phyloP scores from a whole-genome alignment of 2,113 vertebrate species.

The Alaudala cheleensis region DNA sequence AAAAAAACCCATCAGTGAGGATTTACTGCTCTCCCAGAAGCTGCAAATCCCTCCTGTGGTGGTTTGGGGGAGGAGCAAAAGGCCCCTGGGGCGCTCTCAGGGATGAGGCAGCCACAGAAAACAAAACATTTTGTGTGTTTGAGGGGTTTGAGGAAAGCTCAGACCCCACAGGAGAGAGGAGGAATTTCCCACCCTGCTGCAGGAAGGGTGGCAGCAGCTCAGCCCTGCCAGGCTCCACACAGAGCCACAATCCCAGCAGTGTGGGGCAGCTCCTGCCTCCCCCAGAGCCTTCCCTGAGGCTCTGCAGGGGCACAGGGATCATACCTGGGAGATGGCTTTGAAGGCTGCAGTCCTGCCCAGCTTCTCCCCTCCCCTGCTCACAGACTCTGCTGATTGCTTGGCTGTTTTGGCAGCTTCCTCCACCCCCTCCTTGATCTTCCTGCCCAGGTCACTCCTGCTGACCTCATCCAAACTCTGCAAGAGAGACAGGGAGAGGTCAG shows the following conservation, averaged over 20 bases:
- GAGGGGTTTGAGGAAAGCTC: neutral
- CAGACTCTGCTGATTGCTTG: neutral
- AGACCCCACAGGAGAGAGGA: neutral
- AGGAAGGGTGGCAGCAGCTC: neutral
- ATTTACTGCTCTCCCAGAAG: neutral
- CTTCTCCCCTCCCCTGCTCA: neutral
- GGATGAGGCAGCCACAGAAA: neutral
- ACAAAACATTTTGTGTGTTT: neutral
- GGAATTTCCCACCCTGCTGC: no score
- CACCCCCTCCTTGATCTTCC: neutral
- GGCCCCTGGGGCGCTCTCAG: rapidly evolving
- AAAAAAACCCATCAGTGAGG: neutral
- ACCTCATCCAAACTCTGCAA: neutral
- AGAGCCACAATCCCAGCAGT: no score
- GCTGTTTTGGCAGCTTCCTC: neutral
- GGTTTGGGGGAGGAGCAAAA: neutral
- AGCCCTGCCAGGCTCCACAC: neutral
- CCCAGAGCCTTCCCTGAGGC: neutral
- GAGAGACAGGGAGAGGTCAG: no score
- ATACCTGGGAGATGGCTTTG: neutral
- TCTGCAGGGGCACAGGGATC: neutral
- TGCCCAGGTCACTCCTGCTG: neutral
- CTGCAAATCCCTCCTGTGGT: neutral
- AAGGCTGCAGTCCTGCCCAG: slow-evolving; percentile 6
- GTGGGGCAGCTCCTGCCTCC: neutral